Evolutionary conservation across 2,888 invertebrate species (phyloP).

Genomic region (Suillia variegata): DNA sequence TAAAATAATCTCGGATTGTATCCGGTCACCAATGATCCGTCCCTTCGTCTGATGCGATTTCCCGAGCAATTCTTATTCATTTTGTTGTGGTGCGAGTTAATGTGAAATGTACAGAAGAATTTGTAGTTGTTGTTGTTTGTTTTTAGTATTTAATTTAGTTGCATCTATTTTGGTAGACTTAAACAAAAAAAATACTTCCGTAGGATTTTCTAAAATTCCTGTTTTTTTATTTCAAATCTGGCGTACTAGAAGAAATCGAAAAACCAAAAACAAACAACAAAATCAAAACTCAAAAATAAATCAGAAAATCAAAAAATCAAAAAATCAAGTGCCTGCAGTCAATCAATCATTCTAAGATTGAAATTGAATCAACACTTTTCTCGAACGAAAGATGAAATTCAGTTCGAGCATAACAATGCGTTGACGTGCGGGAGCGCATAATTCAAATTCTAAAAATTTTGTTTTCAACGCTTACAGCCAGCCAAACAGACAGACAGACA

Average conservation of each 20-base stretch:
- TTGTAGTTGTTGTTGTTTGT: background rate
- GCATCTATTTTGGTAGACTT: slow-evolving; percentile 14
- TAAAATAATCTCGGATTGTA: too few species aligned
- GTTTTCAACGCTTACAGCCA: background rate
- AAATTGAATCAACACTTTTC: background rate
- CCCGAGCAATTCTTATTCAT: slow-evolving; percentile 55
- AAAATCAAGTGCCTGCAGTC: background rate
- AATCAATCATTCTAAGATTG: background rate
- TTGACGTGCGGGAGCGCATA: background rate
- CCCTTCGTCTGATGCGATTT: too few species aligned
- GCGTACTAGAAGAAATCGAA: too few species aligned
- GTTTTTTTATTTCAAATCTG: background rate
- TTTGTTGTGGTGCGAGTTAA: slow-evolving; percentile 56
- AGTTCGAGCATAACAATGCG: background rate
- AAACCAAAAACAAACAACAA: too few species aligned
- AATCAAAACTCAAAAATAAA: too few species aligned
- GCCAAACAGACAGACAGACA: too few species aligned
- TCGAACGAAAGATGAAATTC: background rate
- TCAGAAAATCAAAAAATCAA: too few species aligned
- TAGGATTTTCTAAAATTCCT: background rate
- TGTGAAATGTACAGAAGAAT: background rate
- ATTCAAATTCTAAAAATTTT: background rate
- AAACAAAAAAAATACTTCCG: background rate
- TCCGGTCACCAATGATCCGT: too few species aligned
- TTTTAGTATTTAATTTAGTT: slow-evolving; percentile 7